phyloP scores from a whole-genome alignment of 2,113 vertebrate genomes.

The Prietella phreatophila region DNA sequence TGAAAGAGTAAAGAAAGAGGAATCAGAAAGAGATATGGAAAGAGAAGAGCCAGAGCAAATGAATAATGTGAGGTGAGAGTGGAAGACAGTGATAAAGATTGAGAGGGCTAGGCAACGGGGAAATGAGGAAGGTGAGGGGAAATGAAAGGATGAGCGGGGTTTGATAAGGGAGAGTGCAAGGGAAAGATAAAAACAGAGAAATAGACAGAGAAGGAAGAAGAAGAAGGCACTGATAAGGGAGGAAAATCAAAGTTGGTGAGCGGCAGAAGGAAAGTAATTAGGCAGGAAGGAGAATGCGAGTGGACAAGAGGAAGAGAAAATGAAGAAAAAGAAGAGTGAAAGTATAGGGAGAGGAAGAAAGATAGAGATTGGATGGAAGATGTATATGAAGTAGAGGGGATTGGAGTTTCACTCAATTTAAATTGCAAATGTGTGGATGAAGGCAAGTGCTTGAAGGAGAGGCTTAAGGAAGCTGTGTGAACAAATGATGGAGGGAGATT shows the following conservation, averaged over 20 bases:
- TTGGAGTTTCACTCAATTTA: neutral
- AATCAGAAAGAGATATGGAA: neutral
- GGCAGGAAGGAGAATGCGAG: neutral
- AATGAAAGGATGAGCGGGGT: neutral
- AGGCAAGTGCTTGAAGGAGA: neutral
- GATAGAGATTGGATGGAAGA: neutral
- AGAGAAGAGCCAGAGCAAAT: neutral
- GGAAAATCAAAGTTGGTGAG: neutral
- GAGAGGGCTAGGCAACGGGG: neutral
- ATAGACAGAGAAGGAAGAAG: neutral
- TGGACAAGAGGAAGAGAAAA: neutral
- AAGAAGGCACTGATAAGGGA: neutral
- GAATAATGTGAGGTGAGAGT: neutral
- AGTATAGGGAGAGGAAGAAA: neutral
- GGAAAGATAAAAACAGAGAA: neutral
- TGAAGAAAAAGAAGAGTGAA: neutral
- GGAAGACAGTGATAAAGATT: constrained; percentile 10
- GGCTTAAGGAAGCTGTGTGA: neutral
- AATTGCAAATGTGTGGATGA: neutral
- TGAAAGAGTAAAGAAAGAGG: neutral
- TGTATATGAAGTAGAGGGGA: neutral
- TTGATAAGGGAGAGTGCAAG: neutral
- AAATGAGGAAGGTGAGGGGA: neutral
- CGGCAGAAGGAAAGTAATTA: neutral
- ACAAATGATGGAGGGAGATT: neutral